Conservation (phyloP, 2,113 vertebrate species). For the Bungarus multicinctus region DNA sequence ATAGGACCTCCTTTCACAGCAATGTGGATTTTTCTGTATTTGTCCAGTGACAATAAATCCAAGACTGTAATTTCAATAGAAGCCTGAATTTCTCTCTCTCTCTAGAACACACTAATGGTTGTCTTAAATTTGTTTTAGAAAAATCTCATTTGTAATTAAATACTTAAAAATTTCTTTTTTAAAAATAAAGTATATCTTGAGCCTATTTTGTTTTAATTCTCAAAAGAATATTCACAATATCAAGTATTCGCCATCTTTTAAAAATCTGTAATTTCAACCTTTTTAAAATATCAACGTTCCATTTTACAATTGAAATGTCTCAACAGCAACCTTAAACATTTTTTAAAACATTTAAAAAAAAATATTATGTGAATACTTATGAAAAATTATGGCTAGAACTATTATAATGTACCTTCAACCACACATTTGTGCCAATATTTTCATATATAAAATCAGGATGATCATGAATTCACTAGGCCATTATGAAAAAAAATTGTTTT, state of each 20-base stretch:
- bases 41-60: neutral
- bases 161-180: neutral
- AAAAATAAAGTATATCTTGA: neutral
- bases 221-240: neutral
- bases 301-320: neutral
- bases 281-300: neutral
- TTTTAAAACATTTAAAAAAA: neutral
- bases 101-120: neutral
- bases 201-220: neutral
- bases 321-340: conserved; percentile 8
- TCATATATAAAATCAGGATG: neutral
- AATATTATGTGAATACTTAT: neutral
- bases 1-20: neutral
- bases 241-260: neutral
- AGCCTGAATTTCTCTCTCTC: neutral
- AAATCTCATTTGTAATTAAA: neutral
- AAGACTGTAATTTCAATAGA: neutral
- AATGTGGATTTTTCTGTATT: neutral
- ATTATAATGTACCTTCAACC: neutral
- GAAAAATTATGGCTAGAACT: neutral
- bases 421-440: neutral
- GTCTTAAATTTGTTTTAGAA: neutral
- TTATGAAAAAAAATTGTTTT: neutral
- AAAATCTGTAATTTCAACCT: neutral
- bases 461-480: neutral